These are phyloP conservation scores for Cryptocephalus primarius DNA, from an alignment of 2,888 invertebrate species.

Conservation along the genomic window DNA sequence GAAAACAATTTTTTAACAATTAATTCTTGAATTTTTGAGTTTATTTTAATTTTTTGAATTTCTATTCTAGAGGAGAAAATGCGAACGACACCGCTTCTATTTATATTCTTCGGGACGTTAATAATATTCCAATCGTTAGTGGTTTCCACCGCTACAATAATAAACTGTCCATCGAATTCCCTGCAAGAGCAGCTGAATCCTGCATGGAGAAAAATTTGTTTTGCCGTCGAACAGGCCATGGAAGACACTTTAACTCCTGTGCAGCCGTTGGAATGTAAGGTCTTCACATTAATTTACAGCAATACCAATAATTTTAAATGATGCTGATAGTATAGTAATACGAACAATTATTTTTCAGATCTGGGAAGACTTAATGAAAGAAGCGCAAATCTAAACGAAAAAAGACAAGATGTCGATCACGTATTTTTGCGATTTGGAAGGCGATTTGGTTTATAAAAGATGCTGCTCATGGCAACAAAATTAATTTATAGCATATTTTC, in stretches of 20 bases:
- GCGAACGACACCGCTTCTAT: no score
- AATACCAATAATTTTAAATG: no score
- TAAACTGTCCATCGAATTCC: slow-evolving; percentile 21
- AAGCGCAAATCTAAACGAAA: slow-evolving; percentile 19
- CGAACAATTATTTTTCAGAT: slow-evolving; percentile 9
- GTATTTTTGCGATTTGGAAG: slow-evolving; percentile 83
- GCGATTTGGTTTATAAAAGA: slow-evolving; percentile 34
- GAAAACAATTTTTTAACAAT: no score
- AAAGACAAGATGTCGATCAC: slow-evolving; percentile 82
- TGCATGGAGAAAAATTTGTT: slow-evolving; percentile 19
- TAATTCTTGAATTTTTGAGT: no score
- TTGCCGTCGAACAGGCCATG: slow-evolving; percentile 21
- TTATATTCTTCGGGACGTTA: no score
- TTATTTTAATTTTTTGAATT: no score
- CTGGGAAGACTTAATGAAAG: slow-evolving; percentile 16
- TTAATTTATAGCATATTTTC: no score
- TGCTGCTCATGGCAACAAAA: no score
- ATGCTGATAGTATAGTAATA: not conserved
- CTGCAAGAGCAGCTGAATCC: slow-evolving; percentile 18
- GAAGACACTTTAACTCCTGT: slow-evolving; percentile 17
- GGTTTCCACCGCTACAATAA: slow-evolving; percentile 16
- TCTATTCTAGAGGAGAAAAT: no score
- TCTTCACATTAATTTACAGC: not conserved
- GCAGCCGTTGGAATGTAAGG: slow-evolving; percentile 19
- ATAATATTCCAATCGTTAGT: no score